phyloP scores from a whole-genome alignment of 2,888 invertebrate genomes.

The Ectobius pallidus region DNA sequence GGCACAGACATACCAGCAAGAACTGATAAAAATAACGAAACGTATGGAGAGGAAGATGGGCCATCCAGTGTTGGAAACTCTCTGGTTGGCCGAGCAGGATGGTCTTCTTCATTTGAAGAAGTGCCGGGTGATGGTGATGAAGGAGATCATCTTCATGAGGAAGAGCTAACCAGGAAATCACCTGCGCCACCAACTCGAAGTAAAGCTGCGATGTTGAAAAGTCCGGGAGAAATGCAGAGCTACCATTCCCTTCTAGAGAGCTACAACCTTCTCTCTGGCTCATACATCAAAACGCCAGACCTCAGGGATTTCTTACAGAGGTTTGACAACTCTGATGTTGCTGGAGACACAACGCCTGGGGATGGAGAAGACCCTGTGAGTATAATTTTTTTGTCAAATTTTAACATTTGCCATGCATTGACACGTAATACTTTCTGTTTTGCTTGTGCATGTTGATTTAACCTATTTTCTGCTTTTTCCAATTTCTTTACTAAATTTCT shows the following conservation, averaged over 20 bases:
- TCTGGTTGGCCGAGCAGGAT: slow-evolving; percentile 67
- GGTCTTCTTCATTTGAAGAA: slow-evolving; percentile 65
- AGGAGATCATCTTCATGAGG: slow-evolving; percentile 45
- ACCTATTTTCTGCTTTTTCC: too few relatives aligned
- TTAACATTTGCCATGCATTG: too few relatives aligned
- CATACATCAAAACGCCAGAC: slow-evolving; percentile 59
- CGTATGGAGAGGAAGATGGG: slow-evolving; percentile 42
- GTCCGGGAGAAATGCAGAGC: slow-evolving; percentile 57
- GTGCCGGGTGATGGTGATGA: slow-evolving; percentile 50
- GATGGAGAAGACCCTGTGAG: slow-evolving; percentile 43
- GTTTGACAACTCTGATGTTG: slow-evolving; percentile 48
- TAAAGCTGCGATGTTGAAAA: slow-evolving; percentile 41
- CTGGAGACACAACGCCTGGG: slow-evolving; percentile 12
- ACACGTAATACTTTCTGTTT: too few relatives aligned
- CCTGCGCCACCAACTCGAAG: neutral
- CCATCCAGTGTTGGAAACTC: slow-evolving; percentile 64
- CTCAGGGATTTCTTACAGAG: slow-evolving; percentile 66
- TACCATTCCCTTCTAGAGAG: slow-evolving; percentile 66
- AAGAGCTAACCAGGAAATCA: slow-evolving; percentile 44
- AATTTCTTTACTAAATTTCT: too few relatives aligned
- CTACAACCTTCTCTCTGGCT: slow-evolving; percentile 59
- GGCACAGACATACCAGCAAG: slow-evolving; percentile 45
- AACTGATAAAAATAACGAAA: slow-evolving; percentile 33
- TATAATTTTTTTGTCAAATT: neutral
- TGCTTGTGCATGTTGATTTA: too few relatives aligned